Percentiles rank a stretch among this genome's conserved stretches.
Evolutionary conservation across 2,888 invertebrate species (phyloP).

Genomic region (Nezara viridula): DNA sequence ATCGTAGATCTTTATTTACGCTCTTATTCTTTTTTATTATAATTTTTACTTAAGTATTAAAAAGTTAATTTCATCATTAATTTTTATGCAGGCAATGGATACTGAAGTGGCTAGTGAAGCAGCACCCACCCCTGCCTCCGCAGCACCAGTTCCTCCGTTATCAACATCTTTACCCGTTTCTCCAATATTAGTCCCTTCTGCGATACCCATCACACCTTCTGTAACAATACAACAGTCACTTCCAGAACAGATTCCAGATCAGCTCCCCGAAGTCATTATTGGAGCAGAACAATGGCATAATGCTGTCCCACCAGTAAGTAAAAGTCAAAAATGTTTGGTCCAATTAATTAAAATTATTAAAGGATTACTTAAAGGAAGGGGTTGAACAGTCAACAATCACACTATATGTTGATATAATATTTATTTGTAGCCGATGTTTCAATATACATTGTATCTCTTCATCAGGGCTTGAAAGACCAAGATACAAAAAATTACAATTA

Average conservation of each 20-base stretch:
- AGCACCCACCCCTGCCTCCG: background rate
- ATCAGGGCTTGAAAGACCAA: too few relatives aligned
- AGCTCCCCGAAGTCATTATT: conserved; percentile 72
- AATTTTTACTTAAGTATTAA: background rate
- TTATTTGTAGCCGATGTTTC: too few relatives aligned
- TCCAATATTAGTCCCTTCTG: conserved; percentile 41
- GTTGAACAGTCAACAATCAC: too few relatives aligned
- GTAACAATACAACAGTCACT: conserved; percentile 5
- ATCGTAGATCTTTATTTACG: too few relatives aligned
- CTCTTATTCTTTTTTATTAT: background rate
- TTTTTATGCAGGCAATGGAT: conserved; percentile 63
- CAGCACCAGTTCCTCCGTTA: background rate
- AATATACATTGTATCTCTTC: too few relatives aligned
- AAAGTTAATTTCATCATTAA: background rate
- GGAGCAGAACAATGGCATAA: conserved; percentile 76
- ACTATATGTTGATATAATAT: too few relatives aligned
- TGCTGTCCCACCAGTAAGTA: conserved; percentile 74
- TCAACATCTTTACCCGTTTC: conserved; percentile 27
- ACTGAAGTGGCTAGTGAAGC: conserved; percentile 62
- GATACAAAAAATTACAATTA: too few relatives aligned
- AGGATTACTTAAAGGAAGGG: too few relatives aligned
- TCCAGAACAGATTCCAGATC: conserved; percentile 65
- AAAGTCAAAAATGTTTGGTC: background rate
- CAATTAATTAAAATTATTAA: too few relatives aligned
- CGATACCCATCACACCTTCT: conserved; percentile 29